Evolutionary conservation across 2,888 invertebrate species (phyloP).

Genomic region (Dicyrtoma fusca): DNA sequence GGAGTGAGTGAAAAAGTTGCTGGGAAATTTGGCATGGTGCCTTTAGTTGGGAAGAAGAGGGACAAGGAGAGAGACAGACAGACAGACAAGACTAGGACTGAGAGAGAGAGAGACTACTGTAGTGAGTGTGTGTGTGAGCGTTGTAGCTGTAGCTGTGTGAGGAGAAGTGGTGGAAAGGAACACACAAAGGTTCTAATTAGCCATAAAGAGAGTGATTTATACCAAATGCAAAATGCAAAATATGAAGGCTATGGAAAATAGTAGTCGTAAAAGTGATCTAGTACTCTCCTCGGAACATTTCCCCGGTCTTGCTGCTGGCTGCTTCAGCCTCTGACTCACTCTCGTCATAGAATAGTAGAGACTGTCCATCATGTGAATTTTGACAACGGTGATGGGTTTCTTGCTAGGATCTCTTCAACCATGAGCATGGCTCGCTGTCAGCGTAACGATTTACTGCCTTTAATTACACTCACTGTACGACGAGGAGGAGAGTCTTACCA

Average conservation of each 20-base stretch:
- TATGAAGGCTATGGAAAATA: constrained; percentile 55
- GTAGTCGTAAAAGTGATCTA: constrained; percentile 55
- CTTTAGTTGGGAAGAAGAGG: constrained; percentile 17
- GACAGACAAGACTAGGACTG: constrained; percentile 20
- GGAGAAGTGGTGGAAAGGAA: constrained; percentile 55
- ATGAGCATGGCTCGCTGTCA: constrained; percentile 53
- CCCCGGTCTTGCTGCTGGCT: constrained; percentile 41
- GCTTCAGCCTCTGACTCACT: constrained; percentile 43
- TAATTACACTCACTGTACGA: constrained; percentile 51
- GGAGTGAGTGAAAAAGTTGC: constrained; percentile 40
- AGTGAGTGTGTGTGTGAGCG: constrained; percentile 11
- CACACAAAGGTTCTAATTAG: constrained; percentile 56
- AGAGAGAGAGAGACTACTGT: not conserved
- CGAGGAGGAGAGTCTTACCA: constrained; percentile 20
- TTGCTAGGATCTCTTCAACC: constrained; percentile 53
- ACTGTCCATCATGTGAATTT: constrained; percentile 50
- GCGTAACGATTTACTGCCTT: constrained; percentile 52
- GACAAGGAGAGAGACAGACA: constrained; percentile 18
- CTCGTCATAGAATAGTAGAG: constrained; percentile 48
- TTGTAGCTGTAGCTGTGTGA: constrained; percentile 11
- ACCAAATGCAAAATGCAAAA: constrained; percentile 55
- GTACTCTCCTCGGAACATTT: constrained; percentile 51
- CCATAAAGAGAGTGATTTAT: constrained; percentile 57
- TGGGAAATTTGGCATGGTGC: constrained; percentile 46
- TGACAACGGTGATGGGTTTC: constrained; percentile 53